Conservation (phyloP, 1,140 invertebrate genomes). For the Cotesia typhae region DNA sequence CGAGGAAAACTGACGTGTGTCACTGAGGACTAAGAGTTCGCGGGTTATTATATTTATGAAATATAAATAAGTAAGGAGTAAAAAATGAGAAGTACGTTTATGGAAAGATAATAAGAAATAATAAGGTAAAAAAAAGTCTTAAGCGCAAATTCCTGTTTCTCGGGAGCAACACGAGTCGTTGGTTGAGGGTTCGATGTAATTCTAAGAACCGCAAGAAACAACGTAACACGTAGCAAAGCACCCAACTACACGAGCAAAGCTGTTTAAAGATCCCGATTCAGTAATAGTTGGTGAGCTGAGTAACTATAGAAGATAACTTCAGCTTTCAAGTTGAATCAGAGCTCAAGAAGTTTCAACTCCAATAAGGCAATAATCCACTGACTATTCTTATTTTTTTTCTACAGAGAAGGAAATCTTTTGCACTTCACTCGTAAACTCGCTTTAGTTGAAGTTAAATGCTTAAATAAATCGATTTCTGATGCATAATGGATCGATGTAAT, state of each 20-base stretch:
- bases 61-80: no score
- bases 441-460: no score
- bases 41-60: no score
- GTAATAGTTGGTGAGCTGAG: slow-evolving; percentile 13
- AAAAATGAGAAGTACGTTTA: no score
- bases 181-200: slow-evolving; percentile 37
- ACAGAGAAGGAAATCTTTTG: no score
- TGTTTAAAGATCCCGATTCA: slow-evolving; percentile 15
- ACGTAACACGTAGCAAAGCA: slow-evolving; percentile 46
- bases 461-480: no score
- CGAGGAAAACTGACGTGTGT: no score
- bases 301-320: no score
- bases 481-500: no score
- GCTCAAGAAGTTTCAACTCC: slow-evolving; percentile 1
- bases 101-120: no score
- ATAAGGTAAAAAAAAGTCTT: slow-evolving; percentile 33
- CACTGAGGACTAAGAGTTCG: no score
- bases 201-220: slow-evolving; percentile 47
- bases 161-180: slow-evolving; percentile 35
- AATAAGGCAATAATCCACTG: slow-evolving; percentile 10
- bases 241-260: slow-evolving; percentile 7
- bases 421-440: no score
- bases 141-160: slow-evolving; percentile 51
- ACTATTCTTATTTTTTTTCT: neutral
- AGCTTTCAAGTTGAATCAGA: neutral